Base-by-base conservation (phyloP, 2,888 invertebrate genomes). In the Tricholauxania praeusta region DNA sequence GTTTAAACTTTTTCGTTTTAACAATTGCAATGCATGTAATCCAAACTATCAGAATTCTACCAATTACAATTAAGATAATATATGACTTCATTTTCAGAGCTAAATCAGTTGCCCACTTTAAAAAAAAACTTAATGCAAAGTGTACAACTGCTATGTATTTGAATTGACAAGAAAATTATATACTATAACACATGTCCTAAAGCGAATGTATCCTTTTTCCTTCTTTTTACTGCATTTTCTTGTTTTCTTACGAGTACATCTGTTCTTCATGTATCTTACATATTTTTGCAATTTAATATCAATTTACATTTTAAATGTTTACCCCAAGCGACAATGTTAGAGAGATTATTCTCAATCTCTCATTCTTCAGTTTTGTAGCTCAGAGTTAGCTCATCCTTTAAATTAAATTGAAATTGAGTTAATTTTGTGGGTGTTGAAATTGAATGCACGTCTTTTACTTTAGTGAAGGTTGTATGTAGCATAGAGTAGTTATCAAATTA, bases 341-440 rank as follows among this genome's bases (percentile, higher is more conserved):
- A 19, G 12, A 19, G 17, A 14, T 57, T 19, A 14, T 7, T 28
- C 28, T 28, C 57, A 19, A 19, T 6, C 28, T 22, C 28, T 12
- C 19, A 28, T 28, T 19, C 28, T 28, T 57, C 14, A 57, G 28
- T 28, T 57, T 28, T 15, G 19, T 12, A 28, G 22, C 28, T 14
- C 28, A 57, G 22, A 28, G 14, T 57, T 28, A 39, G 39, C 39
- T 39, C 10, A 39, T 39, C 39, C 14, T 28, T 57, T 28, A 57
- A 57, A 22, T 57, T 28, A 57, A 57, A 57, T 57, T 19, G 57
- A 57, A 57, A 57, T 57, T 57, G 57, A 57, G 57, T 57, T 57
- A 57, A 57, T 57, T 57, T 57, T 57, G 57, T 19, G 57, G 57
- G 57, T 12, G 57, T 57, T 57, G 57, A 57, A 57, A 57, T 28